These are phyloP conservation scores for Sebastes steindachneri DNA, from an alignment of 2,797 vertebrate genomes.

Conservation along the genomic window DNA sequence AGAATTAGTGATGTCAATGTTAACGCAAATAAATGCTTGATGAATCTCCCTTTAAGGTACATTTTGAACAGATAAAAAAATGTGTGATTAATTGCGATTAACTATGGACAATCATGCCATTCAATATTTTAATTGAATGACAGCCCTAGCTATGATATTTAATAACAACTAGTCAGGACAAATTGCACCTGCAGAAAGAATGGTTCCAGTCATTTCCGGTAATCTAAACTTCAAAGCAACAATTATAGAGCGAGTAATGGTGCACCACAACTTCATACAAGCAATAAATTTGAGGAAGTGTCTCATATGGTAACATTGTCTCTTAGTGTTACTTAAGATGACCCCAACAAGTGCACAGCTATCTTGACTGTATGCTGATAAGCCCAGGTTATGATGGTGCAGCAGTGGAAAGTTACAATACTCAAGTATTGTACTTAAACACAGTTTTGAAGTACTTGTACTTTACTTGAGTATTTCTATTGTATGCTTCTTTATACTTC, in stretches of 20 bases:
- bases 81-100: too few species aligned
- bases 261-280: background rate
- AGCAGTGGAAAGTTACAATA: too few species aligned
- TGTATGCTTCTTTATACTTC: background rate
- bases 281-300: background rate
- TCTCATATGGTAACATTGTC: background rate
- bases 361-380: background rate
- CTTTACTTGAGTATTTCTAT: too few species aligned
- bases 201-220: too few species aligned
- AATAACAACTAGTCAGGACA: background rate
- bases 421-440: too few species aligned
- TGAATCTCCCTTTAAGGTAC: too few species aligned
- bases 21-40: too few species aligned
- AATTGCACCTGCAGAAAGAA: background rate
- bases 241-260: background rate
- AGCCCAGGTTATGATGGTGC: background rate
- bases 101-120: too few species aligned
- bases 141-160: background rate
- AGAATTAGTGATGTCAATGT: rapidly evolving
- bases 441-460: too few species aligned
- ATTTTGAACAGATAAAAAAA: too few species aligned
- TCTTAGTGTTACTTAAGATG: background rate
- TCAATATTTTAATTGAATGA: too few species aligned
- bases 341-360: background rate
- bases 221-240: background rate